These are phyloP conservation scores for Candoia aspera DNA, from an alignment of 2,113 vertebrate genomes.

Conservation along the genomic window DNA sequence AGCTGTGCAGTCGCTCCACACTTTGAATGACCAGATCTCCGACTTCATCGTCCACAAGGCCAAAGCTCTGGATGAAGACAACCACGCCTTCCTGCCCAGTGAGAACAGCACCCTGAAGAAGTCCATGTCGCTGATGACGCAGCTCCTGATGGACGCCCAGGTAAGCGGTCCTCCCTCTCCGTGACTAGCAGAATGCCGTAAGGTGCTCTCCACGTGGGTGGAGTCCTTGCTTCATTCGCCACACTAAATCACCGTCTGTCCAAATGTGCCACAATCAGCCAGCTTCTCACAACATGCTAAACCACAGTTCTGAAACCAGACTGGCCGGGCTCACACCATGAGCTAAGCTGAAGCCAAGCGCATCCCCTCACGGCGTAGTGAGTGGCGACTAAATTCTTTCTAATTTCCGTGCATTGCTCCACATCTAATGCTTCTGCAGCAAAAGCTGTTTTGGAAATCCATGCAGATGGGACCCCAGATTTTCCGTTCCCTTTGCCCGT, in stretches of 20 bases:
- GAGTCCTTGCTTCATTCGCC: background rate
- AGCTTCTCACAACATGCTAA: background rate
- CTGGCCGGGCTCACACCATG: background rate
- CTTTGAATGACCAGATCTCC: slow-evolving; percentile 91
- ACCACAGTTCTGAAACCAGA: background rate
- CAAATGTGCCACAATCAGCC: background rate
- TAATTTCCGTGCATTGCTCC: too few relatives aligned
- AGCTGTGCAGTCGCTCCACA: slow-evolving; percentile 90
- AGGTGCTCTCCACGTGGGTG: background rate
- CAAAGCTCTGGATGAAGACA: slow-evolving; percentile 79
- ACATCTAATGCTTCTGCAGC: too few relatives aligned
- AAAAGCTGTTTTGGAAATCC: background rate
- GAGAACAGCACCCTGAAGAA: slow-evolving; percentile 87
- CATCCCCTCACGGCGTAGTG: background rate
- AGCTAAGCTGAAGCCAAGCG: background rate
- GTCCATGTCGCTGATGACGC: slow-evolving; percentile 89
- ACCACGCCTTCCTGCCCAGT: slow-evolving; percentile 72
- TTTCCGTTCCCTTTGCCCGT: background rate
- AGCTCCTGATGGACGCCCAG: slow-evolving; percentile 91
- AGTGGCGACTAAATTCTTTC: too few relatives aligned
- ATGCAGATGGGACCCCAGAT: background rate
- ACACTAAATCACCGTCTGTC: background rate
- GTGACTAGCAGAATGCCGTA: background rate
- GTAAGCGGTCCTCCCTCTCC: slow-evolving; percentile 62
- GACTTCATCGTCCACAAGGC: slow-evolving; percentile 86